Evolutionary conservation across 2,797 vertebrate species (phyloP).

Genomic region (Carcharodon carcharias): DNA sequence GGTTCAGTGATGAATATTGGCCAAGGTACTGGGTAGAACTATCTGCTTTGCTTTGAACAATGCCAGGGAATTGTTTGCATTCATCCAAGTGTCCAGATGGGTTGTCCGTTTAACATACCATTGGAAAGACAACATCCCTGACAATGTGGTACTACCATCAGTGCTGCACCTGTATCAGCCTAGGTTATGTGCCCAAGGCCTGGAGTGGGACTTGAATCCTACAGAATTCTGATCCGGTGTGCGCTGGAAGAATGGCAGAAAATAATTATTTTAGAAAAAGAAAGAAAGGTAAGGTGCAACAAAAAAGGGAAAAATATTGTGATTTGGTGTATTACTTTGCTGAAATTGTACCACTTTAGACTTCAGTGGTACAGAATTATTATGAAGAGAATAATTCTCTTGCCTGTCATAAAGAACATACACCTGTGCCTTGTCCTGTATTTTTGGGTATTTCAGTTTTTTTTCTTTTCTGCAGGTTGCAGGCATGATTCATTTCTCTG

Average conservation of each 20-base stretch:
- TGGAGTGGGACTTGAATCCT: background rate
- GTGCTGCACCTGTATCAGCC: background rate
- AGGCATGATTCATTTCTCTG: conserved; percentile 88
- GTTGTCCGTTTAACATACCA: background rate
- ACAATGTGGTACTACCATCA: background rate
- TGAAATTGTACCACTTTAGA: background rate
- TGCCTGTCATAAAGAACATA: background rate
- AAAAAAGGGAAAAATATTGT: background rate
- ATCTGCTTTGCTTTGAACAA: background rate
- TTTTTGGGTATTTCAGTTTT: background rate
- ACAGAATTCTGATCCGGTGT: background rate
- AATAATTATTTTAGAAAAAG: background rate
- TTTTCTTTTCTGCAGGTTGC: conserved; percentile 63
- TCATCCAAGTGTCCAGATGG: background rate
- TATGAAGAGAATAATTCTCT: background rate
- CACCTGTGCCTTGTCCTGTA: background rate
- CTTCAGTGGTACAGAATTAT: background rate
- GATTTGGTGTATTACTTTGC: background rate
- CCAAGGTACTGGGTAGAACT: background rate
- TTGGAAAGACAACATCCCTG: background rate
- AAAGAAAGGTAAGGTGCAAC: background rate
- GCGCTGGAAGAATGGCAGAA: background rate
- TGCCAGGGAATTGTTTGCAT: background rate
- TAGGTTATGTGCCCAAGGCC: background rate
- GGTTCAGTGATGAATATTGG: background rate